Evolutionary conservation across 2,888 invertebrate species (phyloP), one percentile per base, ranked within the genome.

Genomic region (Thymelicus acteon): DNA sequence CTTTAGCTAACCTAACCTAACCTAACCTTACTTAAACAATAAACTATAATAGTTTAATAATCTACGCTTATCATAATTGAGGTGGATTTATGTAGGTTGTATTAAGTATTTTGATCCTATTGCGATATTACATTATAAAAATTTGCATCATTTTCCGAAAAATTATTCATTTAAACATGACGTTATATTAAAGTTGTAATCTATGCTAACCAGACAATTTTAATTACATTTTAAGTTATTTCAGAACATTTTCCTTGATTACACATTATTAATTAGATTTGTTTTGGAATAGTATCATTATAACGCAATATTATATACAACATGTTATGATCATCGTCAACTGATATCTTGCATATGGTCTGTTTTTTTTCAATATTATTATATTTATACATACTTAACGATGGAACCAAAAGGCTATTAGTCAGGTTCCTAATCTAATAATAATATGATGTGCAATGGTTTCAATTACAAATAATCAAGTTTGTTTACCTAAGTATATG

Each of bases 41-140:
- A 24, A 47, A 10, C 6, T 52, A 52, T n/a, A 52, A 40, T 62
- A n/a, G 31, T 8, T 58, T 19, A 31, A 57, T 39, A 39, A 49
- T 12, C 37, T 48, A 67, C 40, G 0, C 58, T 61, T 60, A 69
- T 44, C 74, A n/a, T 76, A 87, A 64, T 80, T 90, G 90, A 90
- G 90, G 90, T 90, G 91, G 92, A 84, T 89, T 91, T 83, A 75
- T 79, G 78, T 82, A 75, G 92, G 92, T 92, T 92, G 92, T 91
- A 91, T 81, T 83, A 63, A 91, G 92, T 91, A 90, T 87, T 85
- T 82, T 58, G 54, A 63, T 63, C 61, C 19, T 69, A 39, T 63
- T 54, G 62, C 68, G 60, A 68, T 7, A 58, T 19, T 15, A 60
- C 60, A 37, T 60, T 54, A 48, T 39, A 60, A 67, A 67, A 60